phyloP scores from a whole-genome alignment of 1,140 invertebrate species.

The Pachypeltis micranthus region DNA sequence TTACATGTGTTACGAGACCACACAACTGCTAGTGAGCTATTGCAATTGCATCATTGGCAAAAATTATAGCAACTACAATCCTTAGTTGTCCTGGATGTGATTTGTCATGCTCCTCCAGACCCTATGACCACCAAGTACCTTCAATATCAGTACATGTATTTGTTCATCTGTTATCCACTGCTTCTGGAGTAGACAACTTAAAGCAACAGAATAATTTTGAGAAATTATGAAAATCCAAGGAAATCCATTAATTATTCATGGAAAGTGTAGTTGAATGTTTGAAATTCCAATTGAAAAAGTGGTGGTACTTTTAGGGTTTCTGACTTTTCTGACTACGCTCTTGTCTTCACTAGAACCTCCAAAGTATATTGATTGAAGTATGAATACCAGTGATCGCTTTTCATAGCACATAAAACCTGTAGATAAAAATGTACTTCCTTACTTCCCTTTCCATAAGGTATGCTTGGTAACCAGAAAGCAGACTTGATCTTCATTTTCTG shows the following conservation, averaged over 20 bases:
- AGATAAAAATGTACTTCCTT: constrained; percentile 35
- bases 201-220: too few relatives aligned
- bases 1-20: too few relatives aligned
- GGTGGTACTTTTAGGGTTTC: neutral
- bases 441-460: constrained; percentile 88
- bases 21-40: too few relatives aligned
- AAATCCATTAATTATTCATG: neutral
- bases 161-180: too few relatives aligned
- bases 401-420: neutral
- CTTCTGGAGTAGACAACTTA: too few relatives aligned
- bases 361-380: neutral
- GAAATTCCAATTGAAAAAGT: constrained; percentile 1
- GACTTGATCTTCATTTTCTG: constrained; percentile 81
- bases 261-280: neutral
- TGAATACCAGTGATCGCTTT: neutral
- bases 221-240: too few relatives aligned
- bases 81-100: too few relatives aligned
- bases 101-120: too few relatives aligned
- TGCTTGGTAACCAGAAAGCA: constrained; percentile 94
- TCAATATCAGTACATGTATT: too few relatives aligned
- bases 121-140: too few relatives aligned
- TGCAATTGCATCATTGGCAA: too few relatives aligned
- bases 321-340: neutral
- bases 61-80: too few relatives aligned
- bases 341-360: neutral